These are phyloP conservation scores for Philhelius pedissequus DNA, from an alignment of 2,888 invertebrate species.

Conservation along the genomic window DNA sequence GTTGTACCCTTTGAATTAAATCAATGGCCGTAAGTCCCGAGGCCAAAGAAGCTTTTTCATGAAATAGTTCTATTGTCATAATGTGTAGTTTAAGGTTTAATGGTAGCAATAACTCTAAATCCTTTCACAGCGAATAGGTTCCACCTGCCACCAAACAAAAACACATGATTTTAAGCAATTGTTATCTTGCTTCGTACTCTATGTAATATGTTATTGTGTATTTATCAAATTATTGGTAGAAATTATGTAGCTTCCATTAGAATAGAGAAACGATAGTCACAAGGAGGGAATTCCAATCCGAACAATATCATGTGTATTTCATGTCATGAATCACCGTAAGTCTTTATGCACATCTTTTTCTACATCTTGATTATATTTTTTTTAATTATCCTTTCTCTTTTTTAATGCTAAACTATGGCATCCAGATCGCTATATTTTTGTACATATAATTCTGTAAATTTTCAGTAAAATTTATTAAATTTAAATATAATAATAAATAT, in stretches of 20 bases:
- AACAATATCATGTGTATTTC: background rate
- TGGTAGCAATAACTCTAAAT: no score
- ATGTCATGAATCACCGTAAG: slow-evolving; percentile 37
- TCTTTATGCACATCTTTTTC: slow-evolving; percentile 52
- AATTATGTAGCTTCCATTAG: background rate
- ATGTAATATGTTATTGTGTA: background rate
- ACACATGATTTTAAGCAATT: background rate
- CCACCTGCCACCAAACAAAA: no score
- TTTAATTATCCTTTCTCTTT: background rate
- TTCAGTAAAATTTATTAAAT: background rate
- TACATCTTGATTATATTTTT: slow-evolving; percentile 7
- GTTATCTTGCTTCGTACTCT: background rate
- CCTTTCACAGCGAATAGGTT: no score
- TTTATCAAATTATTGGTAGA: background rate
- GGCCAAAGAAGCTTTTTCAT: no score
- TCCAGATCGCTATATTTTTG: background rate
- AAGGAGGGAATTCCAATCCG: background rate
- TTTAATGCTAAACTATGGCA: background rate
- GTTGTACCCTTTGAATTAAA: no score
- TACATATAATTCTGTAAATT: background rate
- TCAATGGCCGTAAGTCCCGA: no score
- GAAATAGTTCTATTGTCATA: no score
- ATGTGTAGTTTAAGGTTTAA: no score
- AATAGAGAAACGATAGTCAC: background rate
- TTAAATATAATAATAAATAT: background rate